Evolutionary conservation across 2,888 invertebrate genomes (phyloP), one percentile per base, ranked within the genome.

Genomic region (Scaptomyza cyrtandrae): DNA sequence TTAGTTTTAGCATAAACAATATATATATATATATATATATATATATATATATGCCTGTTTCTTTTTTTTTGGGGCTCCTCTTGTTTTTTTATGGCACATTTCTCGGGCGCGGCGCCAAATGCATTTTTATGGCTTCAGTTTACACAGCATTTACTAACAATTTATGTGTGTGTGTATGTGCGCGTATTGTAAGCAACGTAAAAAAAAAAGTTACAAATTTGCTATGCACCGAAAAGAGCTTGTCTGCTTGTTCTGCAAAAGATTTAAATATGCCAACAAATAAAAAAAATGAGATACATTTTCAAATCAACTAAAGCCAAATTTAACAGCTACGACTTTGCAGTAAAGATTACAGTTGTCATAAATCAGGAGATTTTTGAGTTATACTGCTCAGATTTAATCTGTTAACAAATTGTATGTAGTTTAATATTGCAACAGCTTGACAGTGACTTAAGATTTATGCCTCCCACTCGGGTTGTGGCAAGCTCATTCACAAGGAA

Each of bases 21-120:
- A 44, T 29, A 29, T 6, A 37, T 37, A 13, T 13, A 35, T 13
- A 37, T 37, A 37, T 37, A n/a, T n/a, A n/a, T n/a, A n/a, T n/a
- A n/a, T n/a, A n/a, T n/a, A n/a, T 39, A 39, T 24, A 27, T 14
- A 24, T 2, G 24, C 1, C 24, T 24, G 14, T 16, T n/a, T 14
- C 16, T 10, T 41, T 24, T 1, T 24, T 24, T n/a, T n/a, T n/a
- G n/a, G 24, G 24, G 24, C 24, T 24, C 24, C 24, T 24, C 24
- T 3, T 24, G 24, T 4, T 24, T 24, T 63, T 63, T 64, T 52
- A 45, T 54, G 43, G 67, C 70, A 53, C 44, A 53, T 37, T 67
- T 44, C 39, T 56, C 16, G 50, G 69, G 68, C 67, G 19, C n/a
- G 16, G 37, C 35, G 37, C 50, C 60, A 57, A 60, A 49, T 3